Percentiles rank a stretch among this genome's conserved stretches.
Evolutionary conservation across 2,797 vertebrate species (phyloP).

Genomic region (Cygnus olor): DNA sequence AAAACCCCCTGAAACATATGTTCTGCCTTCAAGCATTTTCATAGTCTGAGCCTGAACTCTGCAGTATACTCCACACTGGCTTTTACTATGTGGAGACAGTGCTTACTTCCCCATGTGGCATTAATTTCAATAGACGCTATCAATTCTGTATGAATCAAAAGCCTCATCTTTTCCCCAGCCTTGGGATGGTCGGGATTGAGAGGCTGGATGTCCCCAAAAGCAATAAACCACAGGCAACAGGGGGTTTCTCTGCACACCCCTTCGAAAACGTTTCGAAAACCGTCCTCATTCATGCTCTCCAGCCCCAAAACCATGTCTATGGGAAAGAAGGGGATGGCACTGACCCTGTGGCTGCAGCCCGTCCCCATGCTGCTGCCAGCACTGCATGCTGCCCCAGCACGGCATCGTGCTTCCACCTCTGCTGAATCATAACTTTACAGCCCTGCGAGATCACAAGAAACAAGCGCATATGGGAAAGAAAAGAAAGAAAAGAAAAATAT

Average conservation of each 20-base stretch:
- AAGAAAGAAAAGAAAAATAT: conserved; percentile 48
- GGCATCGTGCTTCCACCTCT: neutral
- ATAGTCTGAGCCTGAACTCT: neutral
- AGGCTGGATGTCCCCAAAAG: neutral
- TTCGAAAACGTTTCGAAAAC: neutral
- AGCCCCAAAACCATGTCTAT: neutral
- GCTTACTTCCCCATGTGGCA: conserved; percentile 9
- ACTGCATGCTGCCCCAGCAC: accelerated
- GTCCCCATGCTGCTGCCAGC: neutral
- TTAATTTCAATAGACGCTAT: conserved; percentile 16
- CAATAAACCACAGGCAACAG: neutral
- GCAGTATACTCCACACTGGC: neutral
- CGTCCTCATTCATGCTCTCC: neutral
- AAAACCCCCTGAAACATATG: neutral
- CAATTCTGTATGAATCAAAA: conserved; percentile 19
- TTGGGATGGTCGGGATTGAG: neutral
- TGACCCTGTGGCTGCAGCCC: accelerated
- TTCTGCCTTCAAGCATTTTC: conserved; percentile 10
- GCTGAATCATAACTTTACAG: conserved; percentile 18
- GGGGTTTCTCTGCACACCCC: neutral
- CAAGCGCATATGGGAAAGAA: neutral
- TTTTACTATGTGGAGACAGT: neutral
- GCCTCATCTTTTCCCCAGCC: neutral
- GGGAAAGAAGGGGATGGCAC: accelerated
- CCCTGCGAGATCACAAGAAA: conserved; percentile 3